Conservation (phyloP, 2,888 invertebrate species). For the Hymenopus coronatus region DNA sequence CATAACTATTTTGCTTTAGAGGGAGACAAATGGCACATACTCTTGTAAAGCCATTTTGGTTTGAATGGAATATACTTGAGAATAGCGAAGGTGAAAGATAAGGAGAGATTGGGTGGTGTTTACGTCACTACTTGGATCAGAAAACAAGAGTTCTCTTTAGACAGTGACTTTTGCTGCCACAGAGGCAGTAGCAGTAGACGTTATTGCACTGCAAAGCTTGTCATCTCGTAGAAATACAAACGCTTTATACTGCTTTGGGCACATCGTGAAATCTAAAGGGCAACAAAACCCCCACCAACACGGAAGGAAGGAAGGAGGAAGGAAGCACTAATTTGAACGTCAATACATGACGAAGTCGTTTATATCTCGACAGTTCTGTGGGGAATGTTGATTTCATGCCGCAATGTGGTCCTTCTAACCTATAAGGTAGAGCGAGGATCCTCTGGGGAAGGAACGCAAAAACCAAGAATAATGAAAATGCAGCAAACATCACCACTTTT, state of each 20-base stretch:
- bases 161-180: not conserved
- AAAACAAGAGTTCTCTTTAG: too few relatives aligned
- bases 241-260: not conserved
- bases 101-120: too few relatives aligned
- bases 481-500: not conserved
- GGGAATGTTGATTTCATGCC: not conserved
- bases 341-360: not conserved
- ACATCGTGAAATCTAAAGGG: not conserved
- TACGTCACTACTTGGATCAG: too few relatives aligned
- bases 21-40: too few relatives aligned
- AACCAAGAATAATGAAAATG: not conserved
- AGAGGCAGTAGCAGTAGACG: not conserved
- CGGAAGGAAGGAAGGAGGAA: not conserved
- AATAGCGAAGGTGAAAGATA: too few relatives aligned
- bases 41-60: too few relatives aligned
- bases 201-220: not conserved
- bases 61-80: too few relatives aligned
- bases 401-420: not conserved
- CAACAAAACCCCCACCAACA: not conserved
- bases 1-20: too few relatives aligned
- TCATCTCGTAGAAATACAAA: not conserved
- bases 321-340: conserved; percentile 1
- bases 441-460: not conserved
- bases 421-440: not conserved
- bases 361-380: not conserved